Conservation (phyloP, 2,113 vertebrate genomes). For the Gallinago paraguaiae region DNA sequence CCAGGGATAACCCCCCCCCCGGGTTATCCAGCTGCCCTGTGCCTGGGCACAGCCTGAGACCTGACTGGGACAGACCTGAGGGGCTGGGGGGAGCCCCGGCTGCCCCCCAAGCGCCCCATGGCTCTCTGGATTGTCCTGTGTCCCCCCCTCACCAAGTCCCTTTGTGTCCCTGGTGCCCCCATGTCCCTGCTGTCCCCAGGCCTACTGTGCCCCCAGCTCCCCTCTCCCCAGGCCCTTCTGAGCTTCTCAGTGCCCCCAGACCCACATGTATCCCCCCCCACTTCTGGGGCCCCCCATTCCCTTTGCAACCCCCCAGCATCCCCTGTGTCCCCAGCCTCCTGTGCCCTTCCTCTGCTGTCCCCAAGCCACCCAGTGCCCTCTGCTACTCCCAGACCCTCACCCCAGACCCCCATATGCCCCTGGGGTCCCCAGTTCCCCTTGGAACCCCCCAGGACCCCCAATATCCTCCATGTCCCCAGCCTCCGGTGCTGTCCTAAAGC, state of each 20-base stretch:
- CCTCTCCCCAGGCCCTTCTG: neutral
- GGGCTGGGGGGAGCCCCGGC: neutral
- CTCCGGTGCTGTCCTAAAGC: neutral
- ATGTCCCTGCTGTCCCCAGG: neutral
- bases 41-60: accelerated
- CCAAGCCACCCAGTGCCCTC: neutral
- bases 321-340: too few species aligned
- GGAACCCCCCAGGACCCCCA: too few species aligned
- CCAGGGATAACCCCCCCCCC: neutral
- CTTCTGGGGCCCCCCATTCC: too few species aligned
- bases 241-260: neutral
- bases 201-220: neutral
- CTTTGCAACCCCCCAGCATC: neutral
- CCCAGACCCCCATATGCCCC: too few species aligned
- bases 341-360: too few species aligned
- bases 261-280: too few species aligned
- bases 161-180: neutral
- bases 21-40: neutral
- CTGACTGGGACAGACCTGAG: accelerated
- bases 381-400: too few species aligned
- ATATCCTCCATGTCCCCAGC: neutral
- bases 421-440: too few species aligned
- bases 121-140: neutral
- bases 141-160: too few species aligned
- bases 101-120: neutral